phyloP scores from a whole-genome alignment of 2,888 invertebrate genomes.

The Philopedon plagiatum region DNA sequence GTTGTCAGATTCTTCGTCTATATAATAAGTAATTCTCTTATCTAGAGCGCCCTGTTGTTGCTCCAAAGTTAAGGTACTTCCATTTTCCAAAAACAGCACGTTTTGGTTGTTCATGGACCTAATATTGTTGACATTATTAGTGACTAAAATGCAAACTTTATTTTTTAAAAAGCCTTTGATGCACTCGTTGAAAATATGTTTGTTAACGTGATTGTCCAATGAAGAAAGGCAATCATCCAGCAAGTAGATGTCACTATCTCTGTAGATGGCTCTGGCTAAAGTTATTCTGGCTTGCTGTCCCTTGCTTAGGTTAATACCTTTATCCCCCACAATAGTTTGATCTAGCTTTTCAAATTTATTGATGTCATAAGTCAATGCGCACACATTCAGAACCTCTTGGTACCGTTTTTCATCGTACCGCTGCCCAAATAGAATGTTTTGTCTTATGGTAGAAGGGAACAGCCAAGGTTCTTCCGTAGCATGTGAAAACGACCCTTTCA shows the following conservation, averaged over 20 bases:
- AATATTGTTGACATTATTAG: constrained; percentile 60
- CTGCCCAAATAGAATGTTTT: constrained; percentile 65
- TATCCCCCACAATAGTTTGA: constrained; percentile 74
- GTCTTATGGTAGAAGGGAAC: constrained; percentile 60
- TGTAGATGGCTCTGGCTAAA: constrained; percentile 61
- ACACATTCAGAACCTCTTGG: constrained; percentile 64
- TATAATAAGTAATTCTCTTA: constrained; percentile 57
- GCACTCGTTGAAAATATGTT: constrained; percentile 58
- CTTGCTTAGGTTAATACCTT: constrained; percentile 76
- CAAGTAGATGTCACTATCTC: constrained; percentile 60
- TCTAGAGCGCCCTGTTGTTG: constrained; percentile 54
- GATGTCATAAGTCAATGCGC: constrained; percentile 72
- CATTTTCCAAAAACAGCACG: constrained; percentile 55
- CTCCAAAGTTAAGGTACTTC: constrained; percentile 53
- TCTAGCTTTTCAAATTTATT: constrained; percentile 63
- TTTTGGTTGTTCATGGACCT: constrained; percentile 52
- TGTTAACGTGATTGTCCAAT: constrained; percentile 58
- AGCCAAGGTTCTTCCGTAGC: constrained; percentile 62
- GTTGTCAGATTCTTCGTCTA: constrained; percentile 53
- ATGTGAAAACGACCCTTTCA: constrained; percentile 59
- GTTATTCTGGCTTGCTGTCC: constrained; percentile 69
- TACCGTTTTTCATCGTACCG: constrained; percentile 62
- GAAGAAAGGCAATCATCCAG: constrained; percentile 60
- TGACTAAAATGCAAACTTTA: constrained; percentile 61
- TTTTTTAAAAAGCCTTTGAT: constrained; percentile 59